phyloP scores from a whole-genome alignment of 2,888 invertebrate genomes.

The Heteromyza rotundicornis region DNA sequence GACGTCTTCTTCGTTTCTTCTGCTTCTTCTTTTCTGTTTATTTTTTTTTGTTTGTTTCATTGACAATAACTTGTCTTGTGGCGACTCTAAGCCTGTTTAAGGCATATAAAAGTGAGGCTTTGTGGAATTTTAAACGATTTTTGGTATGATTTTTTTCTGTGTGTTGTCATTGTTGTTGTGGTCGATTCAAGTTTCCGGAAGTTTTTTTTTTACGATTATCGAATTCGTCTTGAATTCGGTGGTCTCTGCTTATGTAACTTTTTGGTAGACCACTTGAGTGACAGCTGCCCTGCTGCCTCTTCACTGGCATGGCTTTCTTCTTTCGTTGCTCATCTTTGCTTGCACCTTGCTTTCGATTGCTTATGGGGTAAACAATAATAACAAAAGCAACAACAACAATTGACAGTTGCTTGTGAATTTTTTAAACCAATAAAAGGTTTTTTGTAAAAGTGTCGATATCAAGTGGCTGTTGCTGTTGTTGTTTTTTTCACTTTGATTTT shows the following conservation, averaged over 20 bases:
- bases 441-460: too few species aligned
- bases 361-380: not conserved
- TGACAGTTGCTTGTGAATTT: not conserved
- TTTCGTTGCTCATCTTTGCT: not conserved
- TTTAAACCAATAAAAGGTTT: not conserved
- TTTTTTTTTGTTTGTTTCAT: not conserved
- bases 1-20: not conserved
- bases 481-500: too few species aligned
- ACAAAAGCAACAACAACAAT: not conserved
- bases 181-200: slow-evolving; percentile 5
- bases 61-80: not conserved
- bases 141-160: not conserved
- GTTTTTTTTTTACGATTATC: not conserved
- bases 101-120: not conserved
- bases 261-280: not conserved
- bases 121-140: not conserved
- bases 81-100: not conserved
- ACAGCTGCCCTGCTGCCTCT: not conserved
- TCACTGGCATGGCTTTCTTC: not conserved
- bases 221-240: not conserved
- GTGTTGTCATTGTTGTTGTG: not conserved
- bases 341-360: not conserved
- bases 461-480: too few species aligned
- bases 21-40: not conserved
- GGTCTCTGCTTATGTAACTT: not conserved